These are phyloP conservation scores for Pangasius sanitwongsei DNA, from an alignment of 2,797 vertebrate species.

Conservation along the genomic window DNA sequence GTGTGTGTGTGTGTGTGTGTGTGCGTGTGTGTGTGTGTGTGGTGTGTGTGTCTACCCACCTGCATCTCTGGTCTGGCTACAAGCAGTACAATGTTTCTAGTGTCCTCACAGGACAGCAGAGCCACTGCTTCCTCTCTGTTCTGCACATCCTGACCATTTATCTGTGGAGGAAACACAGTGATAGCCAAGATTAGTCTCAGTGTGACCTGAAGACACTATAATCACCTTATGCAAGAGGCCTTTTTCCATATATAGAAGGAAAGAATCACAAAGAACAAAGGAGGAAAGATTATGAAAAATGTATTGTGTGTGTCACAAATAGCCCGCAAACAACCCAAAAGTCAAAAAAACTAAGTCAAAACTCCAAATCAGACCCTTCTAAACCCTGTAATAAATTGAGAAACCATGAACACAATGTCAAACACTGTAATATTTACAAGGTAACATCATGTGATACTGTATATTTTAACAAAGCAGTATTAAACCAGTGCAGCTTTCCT, in stretches of 20 bases:
- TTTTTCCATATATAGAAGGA: not conserved
- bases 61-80: slow-evolving; percentile 91
- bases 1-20: not conserved
- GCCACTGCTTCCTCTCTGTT: slow-evolving; percentile 91
- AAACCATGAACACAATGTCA: not conserved
- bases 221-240: not conserved
- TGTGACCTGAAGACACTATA: slow-evolving; percentile 58
- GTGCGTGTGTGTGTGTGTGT: not conserved
- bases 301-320: not conserved
- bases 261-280: not conserved
- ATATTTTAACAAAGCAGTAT: not conserved
- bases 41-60: slow-evolving; percentile 71
- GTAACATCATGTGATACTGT: not conserved
- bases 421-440: not conserved
- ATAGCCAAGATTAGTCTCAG: slow-evolving; percentile 73
- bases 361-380: not conserved
- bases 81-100: slow-evolving; percentile 86
- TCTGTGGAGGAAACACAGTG: slow-evolving; percentile 74
- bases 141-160: slow-evolving; percentile 94
- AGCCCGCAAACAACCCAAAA: not conserved
- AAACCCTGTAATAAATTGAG: not conserved
- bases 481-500: not conserved
- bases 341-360: not conserved
- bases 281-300: not conserved
- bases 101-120: slow-evolving; percentile 86